phyloP scores from a whole-genome alignment of 2,113 vertebrate species.

The Prunella himalayana region DNA sequence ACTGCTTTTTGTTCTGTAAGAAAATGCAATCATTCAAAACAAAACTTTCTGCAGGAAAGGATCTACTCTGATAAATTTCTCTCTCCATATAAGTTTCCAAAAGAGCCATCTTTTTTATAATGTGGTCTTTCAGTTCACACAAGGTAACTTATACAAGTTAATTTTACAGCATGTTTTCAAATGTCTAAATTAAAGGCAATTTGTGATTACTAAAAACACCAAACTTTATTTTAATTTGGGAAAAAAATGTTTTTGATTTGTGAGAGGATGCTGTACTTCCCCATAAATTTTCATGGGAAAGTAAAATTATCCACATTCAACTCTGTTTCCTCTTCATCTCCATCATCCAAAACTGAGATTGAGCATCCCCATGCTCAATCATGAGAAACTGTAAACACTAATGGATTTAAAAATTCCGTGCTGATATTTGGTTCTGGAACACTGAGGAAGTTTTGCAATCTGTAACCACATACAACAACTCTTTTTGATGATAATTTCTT shows the following conservation, averaged over 20 bases:
- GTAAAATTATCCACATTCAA: neutral
- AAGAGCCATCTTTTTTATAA: neutral
- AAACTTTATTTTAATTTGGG: neutral
- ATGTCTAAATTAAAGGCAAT: neutral
- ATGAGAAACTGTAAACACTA: neutral
- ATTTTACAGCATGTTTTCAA: neutral
- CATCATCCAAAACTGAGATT: neutral
- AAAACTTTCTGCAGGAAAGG: neutral
- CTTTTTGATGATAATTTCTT: neutral
- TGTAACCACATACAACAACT: neutral
- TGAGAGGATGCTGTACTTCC: neutral
- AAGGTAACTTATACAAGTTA: neutral
- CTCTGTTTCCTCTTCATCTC: neutral
- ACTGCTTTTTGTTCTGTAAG: neutral
- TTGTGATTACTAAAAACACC: neutral
- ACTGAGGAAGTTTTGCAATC: neutral
- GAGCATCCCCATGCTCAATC: neutral
- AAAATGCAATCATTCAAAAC: neutral
- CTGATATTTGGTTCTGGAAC: neutral
- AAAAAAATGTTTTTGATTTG: neutral
- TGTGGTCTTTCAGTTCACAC: neutral
- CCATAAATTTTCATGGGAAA: neutral
- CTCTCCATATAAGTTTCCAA: neutral
- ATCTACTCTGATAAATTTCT: neutral
- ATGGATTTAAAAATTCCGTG: neutral